phyloP scores from a whole-genome alignment of 2,113 vertebrate genomes.

The Physeter macrocephalus region DNA sequence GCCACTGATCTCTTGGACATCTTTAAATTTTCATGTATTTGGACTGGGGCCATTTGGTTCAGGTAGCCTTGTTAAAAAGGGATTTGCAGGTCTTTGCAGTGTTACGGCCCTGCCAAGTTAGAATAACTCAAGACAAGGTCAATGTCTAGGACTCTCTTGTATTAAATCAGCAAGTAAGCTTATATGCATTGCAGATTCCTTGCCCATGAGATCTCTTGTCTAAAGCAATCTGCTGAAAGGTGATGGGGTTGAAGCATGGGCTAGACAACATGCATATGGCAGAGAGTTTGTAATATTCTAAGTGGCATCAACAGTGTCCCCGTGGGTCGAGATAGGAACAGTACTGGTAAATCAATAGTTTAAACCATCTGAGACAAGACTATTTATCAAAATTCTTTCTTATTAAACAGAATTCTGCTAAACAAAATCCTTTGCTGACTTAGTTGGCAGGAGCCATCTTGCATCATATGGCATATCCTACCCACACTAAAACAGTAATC shows the following conservation, averaged over 20 bases:
- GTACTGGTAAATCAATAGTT: conserved; percentile 83
- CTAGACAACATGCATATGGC: conserved; percentile 87
- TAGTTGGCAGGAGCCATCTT: conserved; percentile 70
- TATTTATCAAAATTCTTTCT: conserved; percentile 78
- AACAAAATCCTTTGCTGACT: conserved; percentile 69
- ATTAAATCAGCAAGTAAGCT: conserved; percentile 87
- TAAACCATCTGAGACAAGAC: conserved; percentile 77
- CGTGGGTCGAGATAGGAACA: conserved; percentile 76
- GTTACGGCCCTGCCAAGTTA: conserved; percentile 83
- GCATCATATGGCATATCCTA: background rate
- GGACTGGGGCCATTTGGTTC: conserved; percentile 78
- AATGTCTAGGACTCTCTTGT: conserved; percentile 85
- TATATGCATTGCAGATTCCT: conserved; percentile 89
- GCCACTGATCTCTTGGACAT: conserved; percentile 74
- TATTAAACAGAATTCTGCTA: conserved; percentile 50
- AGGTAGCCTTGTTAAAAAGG: conserved; percentile 84
- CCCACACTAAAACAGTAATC: conserved; percentile 58
- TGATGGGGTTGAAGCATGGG: conserved; percentile 84
- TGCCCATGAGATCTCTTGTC: conserved; percentile 87
- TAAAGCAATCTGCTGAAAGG: conserved; percentile 88
- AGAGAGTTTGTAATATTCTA: conserved; percentile 84
- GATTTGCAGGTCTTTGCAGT: conserved; percentile 82
- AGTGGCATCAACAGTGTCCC: conserved; percentile 80
- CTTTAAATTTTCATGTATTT: conserved; percentile 80
- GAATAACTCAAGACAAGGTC: conserved; percentile 85